Conservation (phyloP, 2,888 invertebrate genomes). For the Chelonus formosanus region DNA sequence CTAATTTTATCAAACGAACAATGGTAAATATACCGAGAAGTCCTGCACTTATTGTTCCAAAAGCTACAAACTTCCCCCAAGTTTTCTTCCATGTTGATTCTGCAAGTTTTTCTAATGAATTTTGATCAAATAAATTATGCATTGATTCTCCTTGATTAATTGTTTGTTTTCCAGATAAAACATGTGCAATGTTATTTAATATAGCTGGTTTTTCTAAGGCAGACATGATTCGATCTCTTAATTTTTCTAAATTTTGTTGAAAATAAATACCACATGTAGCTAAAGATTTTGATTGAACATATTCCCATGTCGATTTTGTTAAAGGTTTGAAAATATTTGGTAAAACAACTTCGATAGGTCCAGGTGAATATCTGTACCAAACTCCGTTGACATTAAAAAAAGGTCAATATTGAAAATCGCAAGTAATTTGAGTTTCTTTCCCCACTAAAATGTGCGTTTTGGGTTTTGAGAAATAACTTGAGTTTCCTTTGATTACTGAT, state of each 20-base stretch:
- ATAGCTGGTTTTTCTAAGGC: constrained; percentile 30
- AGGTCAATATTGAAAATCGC: constrained; percentile 30
- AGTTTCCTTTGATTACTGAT: constrained; percentile 18
- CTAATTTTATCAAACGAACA: constrained; percentile 19
- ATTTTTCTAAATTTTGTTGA: constrained; percentile 27
- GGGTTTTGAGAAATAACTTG: constrained; percentile 38
- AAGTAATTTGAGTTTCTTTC: constrained; percentile 35
- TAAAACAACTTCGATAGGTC: constrained; percentile 17
- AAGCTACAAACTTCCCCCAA: constrained; percentile 29
- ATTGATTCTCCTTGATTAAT: constrained; percentile 7
- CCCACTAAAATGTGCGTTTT: constrained; percentile 42
- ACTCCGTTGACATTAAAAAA: background rate
- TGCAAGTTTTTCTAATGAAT: constrained; percentile 25
- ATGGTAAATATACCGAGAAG: constrained; percentile 25
- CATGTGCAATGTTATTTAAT: constrained; percentile 31
- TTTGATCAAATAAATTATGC: constrained; percentile 20
- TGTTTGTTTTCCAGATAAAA: background rate
- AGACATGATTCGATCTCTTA: constrained; percentile 37
- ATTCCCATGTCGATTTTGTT: constrained; percentile 38
- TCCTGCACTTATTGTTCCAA: constrained; percentile 35
- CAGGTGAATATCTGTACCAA: constrained; percentile 40
- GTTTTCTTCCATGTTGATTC: constrained; percentile 28
- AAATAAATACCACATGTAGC: constrained; percentile 39
- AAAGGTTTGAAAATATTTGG: constrained; percentile 32
- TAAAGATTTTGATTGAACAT: constrained; percentile 30